A percentile compares a stretch with the other conserved stretches of the same genome.
phyloP scores from a whole-genome alignment of 2,113 vertebrate species.

The Burhinus oedicnemus region DNA sequence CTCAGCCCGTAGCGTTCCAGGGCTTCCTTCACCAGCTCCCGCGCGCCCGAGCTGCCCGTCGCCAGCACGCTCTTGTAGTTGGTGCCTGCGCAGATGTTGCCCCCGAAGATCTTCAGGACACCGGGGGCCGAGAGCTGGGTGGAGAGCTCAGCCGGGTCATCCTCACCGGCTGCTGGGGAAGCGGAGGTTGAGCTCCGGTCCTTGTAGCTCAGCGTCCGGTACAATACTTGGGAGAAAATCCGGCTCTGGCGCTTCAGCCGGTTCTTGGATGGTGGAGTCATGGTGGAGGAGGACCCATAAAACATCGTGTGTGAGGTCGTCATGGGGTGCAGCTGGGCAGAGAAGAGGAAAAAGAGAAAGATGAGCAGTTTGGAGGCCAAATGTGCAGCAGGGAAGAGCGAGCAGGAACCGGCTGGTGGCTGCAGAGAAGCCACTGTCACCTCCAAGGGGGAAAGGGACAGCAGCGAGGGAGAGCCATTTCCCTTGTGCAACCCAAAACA shows the following conservation, averaged over 20 bases:
- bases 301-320: constrained; percentile 81
- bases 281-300: constrained; percentile 87
- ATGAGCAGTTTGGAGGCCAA: not conserved
- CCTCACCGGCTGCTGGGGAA: constrained; percentile 55
- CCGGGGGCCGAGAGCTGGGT: constrained; percentile 92
- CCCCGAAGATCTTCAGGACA: constrained; percentile 93
- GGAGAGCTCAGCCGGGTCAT: constrained; percentile 92
- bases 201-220: constrained; percentile 92
- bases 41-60: constrained; percentile 85
- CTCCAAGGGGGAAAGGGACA: not conserved
- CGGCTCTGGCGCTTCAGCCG: constrained; percentile 92
- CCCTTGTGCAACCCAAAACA: not conserved
- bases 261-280: constrained; percentile 91
- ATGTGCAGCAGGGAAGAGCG: not conserved
- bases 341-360: not conserved
- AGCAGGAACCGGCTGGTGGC: not conserved
- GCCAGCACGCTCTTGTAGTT: constrained; percentile 98
- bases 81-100: constrained; percentile 88
- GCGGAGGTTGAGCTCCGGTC: constrained; percentile 79
- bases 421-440: accelerated
- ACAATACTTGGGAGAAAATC: constrained; percentile 88
- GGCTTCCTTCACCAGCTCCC: constrained; percentile 92
- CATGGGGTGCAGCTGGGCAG: not conserved
- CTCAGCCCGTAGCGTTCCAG: constrained; percentile 91
- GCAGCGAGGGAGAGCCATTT: not conserved